A percentile compares a stretch with the other conserved stretches of the same genome.
phyloP scores from a whole-genome alignment of 2,797 vertebrate genomes.

The Melanotaenia pygmaea region DNA sequence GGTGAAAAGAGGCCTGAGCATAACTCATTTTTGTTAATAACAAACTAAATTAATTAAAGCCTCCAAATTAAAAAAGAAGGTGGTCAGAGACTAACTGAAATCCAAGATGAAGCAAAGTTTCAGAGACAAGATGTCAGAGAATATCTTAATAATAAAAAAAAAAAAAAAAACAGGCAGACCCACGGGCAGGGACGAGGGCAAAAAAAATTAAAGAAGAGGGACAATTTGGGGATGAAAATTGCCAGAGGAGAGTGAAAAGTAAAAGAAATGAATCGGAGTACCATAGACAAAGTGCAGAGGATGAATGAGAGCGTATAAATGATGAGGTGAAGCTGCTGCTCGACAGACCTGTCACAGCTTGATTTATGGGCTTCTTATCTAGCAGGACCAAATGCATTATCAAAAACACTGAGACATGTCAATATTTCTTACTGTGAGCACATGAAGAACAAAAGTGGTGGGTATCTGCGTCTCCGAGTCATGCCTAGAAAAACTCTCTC shows the following conservation, averaged over 20 bases:
- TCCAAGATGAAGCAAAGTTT: constrained; percentile 23
- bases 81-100: constrained; percentile 37
- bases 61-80: neutral
- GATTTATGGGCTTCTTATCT: constrained; percentile 65
- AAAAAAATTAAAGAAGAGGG: constrained; percentile 14
- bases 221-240: constrained; percentile 43
- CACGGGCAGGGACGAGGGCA: constrained; percentile 50
- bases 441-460: constrained; percentile 44
- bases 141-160: constrained; percentile 21
- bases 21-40: constrained; percentile 11
- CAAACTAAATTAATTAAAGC: constrained; percentile 37
- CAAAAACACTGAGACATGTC: constrained; percentile 66
- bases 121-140: constrained; percentile 33
- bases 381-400: constrained; percentile 64
- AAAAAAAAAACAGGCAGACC: constrained; percentile 45
- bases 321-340: constrained; percentile 60
- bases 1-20: neutral
- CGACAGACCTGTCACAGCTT: constrained; percentile 57
- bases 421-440: constrained; percentile 60
- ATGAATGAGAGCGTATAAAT: constrained; percentile 47
- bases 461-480: constrained; percentile 50
- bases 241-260: constrained; percentile 34
- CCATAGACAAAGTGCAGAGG: constrained; percentile 31
- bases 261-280: constrained; percentile 35
- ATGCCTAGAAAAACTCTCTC: constrained; percentile 45